Evolutionary conservation across 2,888 invertebrate species (phyloP).

Genomic region (Eupithecia subfuscata): DNA sequence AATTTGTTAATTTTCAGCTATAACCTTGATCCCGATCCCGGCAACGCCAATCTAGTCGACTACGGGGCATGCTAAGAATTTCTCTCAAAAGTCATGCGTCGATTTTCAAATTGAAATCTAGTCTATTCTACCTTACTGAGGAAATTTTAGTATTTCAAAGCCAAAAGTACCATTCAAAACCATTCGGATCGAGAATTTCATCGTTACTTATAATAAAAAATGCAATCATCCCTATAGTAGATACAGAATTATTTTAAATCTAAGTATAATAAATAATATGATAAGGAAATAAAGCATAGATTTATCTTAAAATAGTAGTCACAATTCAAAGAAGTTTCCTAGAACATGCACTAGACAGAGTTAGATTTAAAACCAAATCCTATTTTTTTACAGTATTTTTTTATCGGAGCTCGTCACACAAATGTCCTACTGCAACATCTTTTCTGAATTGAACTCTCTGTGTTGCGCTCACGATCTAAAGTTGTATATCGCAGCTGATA

Average conservation of each 20-base stretch:
- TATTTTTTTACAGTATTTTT: not conserved
- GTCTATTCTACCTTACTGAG: slow-evolving; percentile 67
- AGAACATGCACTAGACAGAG: slow-evolving; percentile 41
- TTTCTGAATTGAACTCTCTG: not conserved
- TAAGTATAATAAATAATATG: slow-evolving; percentile 42
- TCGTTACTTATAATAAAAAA: slow-evolving; percentile 31
- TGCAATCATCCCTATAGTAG: slow-evolving; percentile 25
- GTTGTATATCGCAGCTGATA: slow-evolving; percentile 5
- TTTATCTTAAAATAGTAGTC: slow-evolving; percentile 35
- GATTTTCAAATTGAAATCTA: slow-evolving; percentile 62
- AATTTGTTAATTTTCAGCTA: slow-evolving; percentile 65
- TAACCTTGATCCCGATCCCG: slow-evolving; percentile 54
- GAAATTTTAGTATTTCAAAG: slow-evolving; percentile 68
- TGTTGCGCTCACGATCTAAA: not conserved
- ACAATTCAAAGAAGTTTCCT: slow-evolving; percentile 27
- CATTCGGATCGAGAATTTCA: slow-evolving; percentile 36
- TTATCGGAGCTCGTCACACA: not conserved
- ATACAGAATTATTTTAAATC: slow-evolving; percentile 25
- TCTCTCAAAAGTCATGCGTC: slow-evolving; percentile 69
- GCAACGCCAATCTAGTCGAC: slow-evolving; percentile 58
- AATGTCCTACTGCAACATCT: not conserved
- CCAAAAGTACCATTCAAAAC: slow-evolving; percentile 55
- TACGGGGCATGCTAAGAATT: slow-evolving; percentile 75
- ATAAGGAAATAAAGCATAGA: slow-evolving; percentile 41
- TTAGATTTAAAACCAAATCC: slow-evolving; percentile 22